phyloP scores from a whole-genome alignment of 2,888 invertebrate genomes.

The Dynastes hyllus region DNA sequence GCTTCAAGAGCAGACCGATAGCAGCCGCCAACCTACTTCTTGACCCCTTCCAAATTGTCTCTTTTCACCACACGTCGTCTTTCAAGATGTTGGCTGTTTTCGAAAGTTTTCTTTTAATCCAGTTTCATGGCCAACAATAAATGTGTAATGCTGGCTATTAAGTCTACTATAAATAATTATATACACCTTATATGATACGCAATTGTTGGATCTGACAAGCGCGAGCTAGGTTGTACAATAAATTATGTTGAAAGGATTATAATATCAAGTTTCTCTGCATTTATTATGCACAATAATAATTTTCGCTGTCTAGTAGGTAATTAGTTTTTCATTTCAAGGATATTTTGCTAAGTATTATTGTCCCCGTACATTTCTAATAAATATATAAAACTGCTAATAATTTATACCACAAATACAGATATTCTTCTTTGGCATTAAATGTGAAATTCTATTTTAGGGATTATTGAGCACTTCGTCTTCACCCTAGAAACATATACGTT shows the following conservation, averaged over 20 bases:
- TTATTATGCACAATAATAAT: background rate
- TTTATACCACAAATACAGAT: background rate
- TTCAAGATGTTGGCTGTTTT: conserved; percentile 46
- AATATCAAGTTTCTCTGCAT: background rate
- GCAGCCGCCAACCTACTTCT: conserved; percentile 58
- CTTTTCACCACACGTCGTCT: conserved; percentile 47
- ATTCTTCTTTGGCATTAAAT: too few relatives aligned
- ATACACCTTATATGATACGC: conserved; percentile 2
- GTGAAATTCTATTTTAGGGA: too few relatives aligned
- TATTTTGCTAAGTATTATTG: background rate
- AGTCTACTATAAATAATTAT: background rate
- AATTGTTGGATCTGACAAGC: background rate
- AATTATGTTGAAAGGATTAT: background rate
- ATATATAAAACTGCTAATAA: too few relatives aligned
- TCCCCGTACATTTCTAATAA: background rate
- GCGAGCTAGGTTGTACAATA: background rate
- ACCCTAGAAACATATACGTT: too few relatives aligned
- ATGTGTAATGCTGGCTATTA: background rate
- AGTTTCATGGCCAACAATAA: conserved; percentile 3
- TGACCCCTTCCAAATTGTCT: conserved; percentile 52
- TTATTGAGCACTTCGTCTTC: too few relatives aligned
- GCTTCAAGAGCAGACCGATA: conserved; percentile 42
- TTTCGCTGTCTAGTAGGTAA: background rate
- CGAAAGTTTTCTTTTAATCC: conserved; percentile 50
- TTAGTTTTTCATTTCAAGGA: background rate